Base-by-base conservation (phyloP, 1,140 invertebrate genomes). In the Cydia strobilella region DNA sequence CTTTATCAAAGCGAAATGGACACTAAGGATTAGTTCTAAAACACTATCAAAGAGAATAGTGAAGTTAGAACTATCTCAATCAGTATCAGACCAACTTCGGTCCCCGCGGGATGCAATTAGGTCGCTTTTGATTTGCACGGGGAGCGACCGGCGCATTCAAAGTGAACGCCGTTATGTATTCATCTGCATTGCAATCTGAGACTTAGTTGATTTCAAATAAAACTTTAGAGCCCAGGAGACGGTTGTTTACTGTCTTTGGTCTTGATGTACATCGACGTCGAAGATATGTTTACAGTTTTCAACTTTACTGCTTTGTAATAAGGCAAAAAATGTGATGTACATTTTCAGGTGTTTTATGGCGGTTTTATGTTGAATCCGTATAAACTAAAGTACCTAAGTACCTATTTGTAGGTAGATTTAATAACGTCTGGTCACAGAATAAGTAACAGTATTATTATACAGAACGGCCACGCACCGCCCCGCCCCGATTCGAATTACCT, bases 141-240 rank as follows among this genome's bases (percentile, higher is more conserved):
- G 15, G 31, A 69, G 15, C 31, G 65, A 7, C 65, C 5, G 65
- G 0, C 31, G 65, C 65, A 69, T 69, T 39, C 65, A 69, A 69
- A 69, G 15, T 69, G 65, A n/a, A 10, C 12, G 31, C n/a, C 65
- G 31, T 69, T 69, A 35, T 35, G 65, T 31, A 69, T 35, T 69
- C 27, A 69, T 69, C 31, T 35, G 7, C 35, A 69, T 69, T 69
- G 27, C 65, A 69, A 69, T 35, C 15, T 69, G 65, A 69, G 31
- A 69, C 65, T 39, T 69, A 69, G 65, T 18, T 35, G 65, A 69
- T 35, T 31, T 35, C 27, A 2, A 35, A 69, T 69, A 69, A 69
- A 69, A 69, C 65, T 69, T 69, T 69, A 69, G 27, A 18, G 31
- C 65, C 9, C 65, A 2, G 9, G 65, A 39, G 65, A 59, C 20